Evolutionary conservation across 2,797 vertebrate genomes (phyloP), one percentile per base, ranked within the genome.

Genomic region (Danio choprae): DNA sequence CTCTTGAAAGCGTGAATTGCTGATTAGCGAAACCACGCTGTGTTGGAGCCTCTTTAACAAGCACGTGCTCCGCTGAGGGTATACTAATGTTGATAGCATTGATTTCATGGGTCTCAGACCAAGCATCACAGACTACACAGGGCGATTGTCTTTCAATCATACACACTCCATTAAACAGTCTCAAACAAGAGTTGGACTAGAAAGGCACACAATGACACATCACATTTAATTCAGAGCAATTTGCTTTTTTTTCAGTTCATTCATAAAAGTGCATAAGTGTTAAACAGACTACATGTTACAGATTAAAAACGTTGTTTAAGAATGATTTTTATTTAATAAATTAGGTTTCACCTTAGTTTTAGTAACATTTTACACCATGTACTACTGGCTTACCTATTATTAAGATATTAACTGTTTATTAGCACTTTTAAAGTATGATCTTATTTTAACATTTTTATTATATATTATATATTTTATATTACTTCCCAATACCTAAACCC

Each of bases 91-190:
- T 60, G 22, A 73, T 18, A 43, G 7, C 44, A 60, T 51, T 78
- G 76, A 78, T 78, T 77, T 77, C 60, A 69, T 68, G 65, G 29
- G 44, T 78, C 65, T 69, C 55, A 69, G 64, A 40, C 53, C 75
- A 48, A 68, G 12, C 46, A 58, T 29, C 40, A 73, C 18, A 44
- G 55, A 59, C 44, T 46, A 36, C 40, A 10, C 0, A 0, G 53
- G 18, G 12, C 11, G 41, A 59, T 50, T 12, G 7, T 69, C 41
- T 77, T 78, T 69, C 76, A 60, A 70, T 60, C 55, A 48, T 22
- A 68, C 7, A 59, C 44, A 60, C 29, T 22, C 44, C n/a, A 70
- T 60, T 41, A 60, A 78, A 59, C 38, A 43, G n/a, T 60, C n/a
- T 22, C 56, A 60, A 60, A 43, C 15, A 65, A 40, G 13, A 44